phyloP scores from a whole-genome alignment of 1,140 invertebrate species.

The Tetramorium parvispinum region DNA sequence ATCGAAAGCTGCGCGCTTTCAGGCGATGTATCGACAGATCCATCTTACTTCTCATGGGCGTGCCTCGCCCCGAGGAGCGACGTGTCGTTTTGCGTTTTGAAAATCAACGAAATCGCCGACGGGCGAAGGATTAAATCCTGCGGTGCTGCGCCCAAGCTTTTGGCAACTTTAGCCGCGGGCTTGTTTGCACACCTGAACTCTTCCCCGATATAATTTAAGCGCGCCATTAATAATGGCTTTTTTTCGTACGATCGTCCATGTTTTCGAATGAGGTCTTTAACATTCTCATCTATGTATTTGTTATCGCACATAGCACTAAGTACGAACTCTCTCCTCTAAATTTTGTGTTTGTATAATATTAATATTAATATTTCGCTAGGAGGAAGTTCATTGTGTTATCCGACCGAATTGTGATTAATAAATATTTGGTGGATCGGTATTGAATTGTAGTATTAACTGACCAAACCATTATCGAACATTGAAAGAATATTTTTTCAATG shows the following conservation, averaged over 20 bases:
- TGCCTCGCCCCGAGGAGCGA: conserved; percentile 59
- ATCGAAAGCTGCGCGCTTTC: conserved; percentile 49
- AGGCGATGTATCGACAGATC: conserved; percentile 62
- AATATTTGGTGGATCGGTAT: background rate
- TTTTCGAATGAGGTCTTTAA: background rate
- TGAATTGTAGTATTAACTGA: background rate
- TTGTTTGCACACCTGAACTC: conserved; percentile 84
- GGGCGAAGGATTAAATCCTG: conserved; percentile 83
- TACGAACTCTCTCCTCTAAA: background rate
- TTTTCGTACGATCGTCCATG: background rate
- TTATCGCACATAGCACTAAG: background rate
- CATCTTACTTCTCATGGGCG: conserved; percentile 57
- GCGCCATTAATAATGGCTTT: conserved; percentile 66
- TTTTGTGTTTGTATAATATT: background rate
- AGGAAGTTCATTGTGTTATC: background rate
- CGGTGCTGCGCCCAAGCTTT: conserved; percentile 74
- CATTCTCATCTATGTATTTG: background rate
- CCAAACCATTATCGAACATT: background rate
- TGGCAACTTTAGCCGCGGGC: conserved; percentile 80
- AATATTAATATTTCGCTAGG: background rate
- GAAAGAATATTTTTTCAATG: conserved; percentile 24
- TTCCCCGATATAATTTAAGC: conserved; percentile 69
- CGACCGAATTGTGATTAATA: background rate
- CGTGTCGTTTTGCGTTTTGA: conserved; percentile 58
- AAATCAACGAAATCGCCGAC: conserved; percentile 75